Conservation (phyloP, 1,140 invertebrate genomes). For the Bombus confusus region DNA sequence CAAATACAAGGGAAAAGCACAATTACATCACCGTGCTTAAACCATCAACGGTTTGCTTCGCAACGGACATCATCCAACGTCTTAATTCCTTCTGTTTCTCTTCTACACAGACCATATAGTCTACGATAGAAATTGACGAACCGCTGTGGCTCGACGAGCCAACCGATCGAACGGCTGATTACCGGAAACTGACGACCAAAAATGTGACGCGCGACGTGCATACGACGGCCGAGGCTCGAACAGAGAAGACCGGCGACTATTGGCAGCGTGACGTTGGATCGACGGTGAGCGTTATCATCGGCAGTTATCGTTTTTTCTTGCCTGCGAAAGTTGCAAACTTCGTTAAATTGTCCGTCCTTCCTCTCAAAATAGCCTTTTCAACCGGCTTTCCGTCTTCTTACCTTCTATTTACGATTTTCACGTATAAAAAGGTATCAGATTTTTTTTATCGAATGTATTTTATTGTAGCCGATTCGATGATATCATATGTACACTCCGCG, state of each 20-base stretch:
- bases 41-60: background rate
- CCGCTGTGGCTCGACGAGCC: background rate
- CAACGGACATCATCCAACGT: background rate
- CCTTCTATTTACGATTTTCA: background rate
- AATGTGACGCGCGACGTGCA: conserved; percentile 56
- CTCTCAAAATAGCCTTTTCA: background rate
- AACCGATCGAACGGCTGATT: conserved; percentile 49
- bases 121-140: conserved; percentile 45
- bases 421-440: no score
- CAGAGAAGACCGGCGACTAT: conserved; percentile 38
- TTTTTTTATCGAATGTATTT: no score
- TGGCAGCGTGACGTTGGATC: conserved; percentile 39
- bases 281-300: conserved; percentile 50
- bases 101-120: conserved; percentile 43
- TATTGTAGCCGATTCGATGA: no score
- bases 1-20: no score
- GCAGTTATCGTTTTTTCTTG: background rate
- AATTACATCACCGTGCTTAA: background rate
- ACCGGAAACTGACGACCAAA: conserved; percentile 51
- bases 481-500: background rate
- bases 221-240: conserved; percentile 40
- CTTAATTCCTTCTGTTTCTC: background rate
- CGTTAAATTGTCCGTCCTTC: background rate
- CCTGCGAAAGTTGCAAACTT: background rate
- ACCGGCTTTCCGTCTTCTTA: background rate